Conservation (phyloP, 2,113 vertebrate genomes). For the Chrysochloris asiatica region DNA sequence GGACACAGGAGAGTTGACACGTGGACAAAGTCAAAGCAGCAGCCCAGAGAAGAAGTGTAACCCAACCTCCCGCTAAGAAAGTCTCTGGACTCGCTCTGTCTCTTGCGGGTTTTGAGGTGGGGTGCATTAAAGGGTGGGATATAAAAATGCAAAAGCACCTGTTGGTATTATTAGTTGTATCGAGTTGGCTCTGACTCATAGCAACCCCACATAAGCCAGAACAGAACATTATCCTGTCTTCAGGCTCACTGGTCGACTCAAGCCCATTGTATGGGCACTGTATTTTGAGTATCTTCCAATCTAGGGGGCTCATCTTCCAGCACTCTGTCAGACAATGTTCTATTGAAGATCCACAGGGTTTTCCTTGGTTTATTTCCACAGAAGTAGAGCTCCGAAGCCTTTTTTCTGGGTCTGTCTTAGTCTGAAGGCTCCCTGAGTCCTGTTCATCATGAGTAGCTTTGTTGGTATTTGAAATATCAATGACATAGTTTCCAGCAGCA, state of each 20-base stretch:
- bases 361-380: background rate
- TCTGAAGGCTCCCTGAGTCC: background rate
- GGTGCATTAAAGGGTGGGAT: background rate
- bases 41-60: rapidly evolving
- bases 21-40: background rate
- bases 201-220: background rate
- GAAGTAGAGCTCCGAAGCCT: background rate
- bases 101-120: background rate
- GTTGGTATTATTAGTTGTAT: background rate
- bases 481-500: too few species aligned
- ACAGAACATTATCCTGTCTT: background rate
- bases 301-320: background rate
- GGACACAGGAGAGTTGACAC: background rate
- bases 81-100: background rate
- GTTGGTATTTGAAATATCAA: too few species aligned
- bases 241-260: background rate
- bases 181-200: background rate
- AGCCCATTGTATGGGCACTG: background rate
- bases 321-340: background rate
- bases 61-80: background rate
- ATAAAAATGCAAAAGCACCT: background rate
- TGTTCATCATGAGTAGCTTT: background rate
- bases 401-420: background rate
- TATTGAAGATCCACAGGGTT: background rate
- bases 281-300: too few species aligned